Evolutionary conservation across 2,888 invertebrate species (phyloP), one percentile per base, ranked within the genome.

Genomic region (Elegia similella): DNA sequence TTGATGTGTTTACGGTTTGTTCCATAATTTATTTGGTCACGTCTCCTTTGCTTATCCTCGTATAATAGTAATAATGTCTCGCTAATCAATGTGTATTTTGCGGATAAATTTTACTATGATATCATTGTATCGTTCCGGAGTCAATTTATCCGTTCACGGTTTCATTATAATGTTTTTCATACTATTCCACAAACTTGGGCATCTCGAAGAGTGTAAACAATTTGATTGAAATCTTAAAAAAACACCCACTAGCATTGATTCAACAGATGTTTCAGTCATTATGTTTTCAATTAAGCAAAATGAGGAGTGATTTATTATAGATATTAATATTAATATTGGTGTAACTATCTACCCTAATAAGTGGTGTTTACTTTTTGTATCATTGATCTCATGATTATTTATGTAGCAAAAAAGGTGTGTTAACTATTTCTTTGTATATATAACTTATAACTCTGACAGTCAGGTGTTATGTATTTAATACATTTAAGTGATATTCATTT

Each of bases 1-100:
- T 85, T 84, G 69, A 82, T 83, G 86, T 84, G 80, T 84, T 84
- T 84, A 85, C 80, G 84, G 84, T 84, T 75, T 77, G 82, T 86
- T 75, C 68, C 67, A 68, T 68, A 72, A 72, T 72, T 55, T 78
- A 73, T 76, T 78, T 80, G 75, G 78, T 86, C 80, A 85, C 75
- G 76, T 80, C 75, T 82, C 59, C 66, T 75, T 74, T 60, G 63
- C 62, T 64, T 62, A 65, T 62, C 61, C 59, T 60, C 59, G 42
- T 56, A 42, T 63, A 38, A n/a, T 38, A 38, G 13, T 42, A 12
- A 34, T 54, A 29, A 62, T 59, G 50, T 63, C 60, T 52, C 56
- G 62, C 61, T 38, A 38, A 38, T 38, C n/a, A 38, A 38, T 38
- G 38, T 38, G 60, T 63, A 1, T 13, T 52, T 43, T 46, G 12